These are phyloP conservation scores for Eueremaeus valkanovi DNA, from an alignment of 2,888 invertebrate genomes.

Conservation along the genomic window DNA sequence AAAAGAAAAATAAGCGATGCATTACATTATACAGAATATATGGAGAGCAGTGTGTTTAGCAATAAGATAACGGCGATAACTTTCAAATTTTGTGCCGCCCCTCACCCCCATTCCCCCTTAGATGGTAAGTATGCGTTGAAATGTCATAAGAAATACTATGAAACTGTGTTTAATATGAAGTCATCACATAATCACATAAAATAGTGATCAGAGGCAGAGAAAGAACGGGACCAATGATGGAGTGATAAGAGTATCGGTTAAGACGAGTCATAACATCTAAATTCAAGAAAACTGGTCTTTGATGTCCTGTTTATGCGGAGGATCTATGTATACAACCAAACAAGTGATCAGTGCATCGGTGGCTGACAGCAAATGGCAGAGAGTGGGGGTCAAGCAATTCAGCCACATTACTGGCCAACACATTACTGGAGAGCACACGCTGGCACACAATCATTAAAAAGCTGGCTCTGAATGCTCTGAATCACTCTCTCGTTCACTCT, in stretches of 20 bases:
- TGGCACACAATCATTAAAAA: conserved; percentile 31
- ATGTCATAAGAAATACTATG: conserved; percentile 18
- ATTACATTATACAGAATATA: conserved; percentile 24
- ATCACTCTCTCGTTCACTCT: conserved; percentile 34
- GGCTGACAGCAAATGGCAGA: conserved; percentile 14
- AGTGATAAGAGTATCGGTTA: neutral
- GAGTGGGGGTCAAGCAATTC: conserved; percentile 34
- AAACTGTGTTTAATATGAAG: conserved; percentile 27
- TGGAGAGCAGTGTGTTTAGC: neutral
- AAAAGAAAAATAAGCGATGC: conserved; percentile 30
- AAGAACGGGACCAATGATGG: neutral
- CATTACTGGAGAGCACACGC: conserved; percentile 19
- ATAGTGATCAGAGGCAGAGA: neutral
- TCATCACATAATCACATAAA: conserved; percentile 35
- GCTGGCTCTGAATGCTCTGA: conserved; percentile 31
- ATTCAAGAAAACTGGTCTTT: conserved; percentile 24
- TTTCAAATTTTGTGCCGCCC: neutral
- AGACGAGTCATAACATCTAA: conserved; percentile 30
- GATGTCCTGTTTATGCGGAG: conserved; percentile 33
- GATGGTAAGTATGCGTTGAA: neutral
- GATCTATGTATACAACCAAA: conserved; percentile 28
- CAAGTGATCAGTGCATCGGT: conserved; percentile 29
- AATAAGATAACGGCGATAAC: conserved; percentile 11
- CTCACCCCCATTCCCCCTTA: no score
- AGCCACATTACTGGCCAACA: conserved; percentile 19